Evolutionary conservation across 2,888 invertebrate species (phyloP), one percentile per base, ranked within the genome.

Genomic region (Pyrrhia umbra): DNA sequence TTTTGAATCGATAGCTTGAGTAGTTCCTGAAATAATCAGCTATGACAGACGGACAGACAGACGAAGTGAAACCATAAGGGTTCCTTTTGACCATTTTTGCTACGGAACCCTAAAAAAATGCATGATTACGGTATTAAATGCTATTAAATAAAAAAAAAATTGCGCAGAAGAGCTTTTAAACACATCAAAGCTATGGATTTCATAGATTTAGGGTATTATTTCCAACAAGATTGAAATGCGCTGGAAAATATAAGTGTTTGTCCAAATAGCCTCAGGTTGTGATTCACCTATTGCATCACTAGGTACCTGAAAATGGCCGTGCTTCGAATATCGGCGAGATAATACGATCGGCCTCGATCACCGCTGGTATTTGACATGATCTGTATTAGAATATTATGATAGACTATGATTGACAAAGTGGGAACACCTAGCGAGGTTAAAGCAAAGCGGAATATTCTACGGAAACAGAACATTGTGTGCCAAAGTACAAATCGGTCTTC

Each of bases 311-410:
- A 69, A 64, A 57, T 64, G 49, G 56, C 52, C 49, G 62, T 25
- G 42, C 37, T n/a, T 57, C 49, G 61, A 58, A 70, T 52, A 61
- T 65, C 60, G 23, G 18, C 51, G 50, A 64, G 71, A 75, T 77
- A 80, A 77, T 66, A 74, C 62, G 56, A 66, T 68, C 75, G 75
- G 68, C 81, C 81, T 77, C 79, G 74, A 81, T 75, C 45, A 47
- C 21, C 60, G 49, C 55, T 27, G 68, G 57, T 55, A 67, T 64
- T 67, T 68, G 79, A 71, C 76, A 75, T 72, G 79, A 77, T 77
- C 79, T 64, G 73, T 70, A 70, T 70, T 79, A 65, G 58, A 55
- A 56, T 68, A 75, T 64, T 71, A 80, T 62, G 50, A 25, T 58
- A 46, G 39, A 30, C 49, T 42, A 16, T 43, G 45, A 75, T 45